Percentiles rank a stretch among this genome's conserved stretches.
These are phyloP conservation scores for Tanaodytes sp. DNA, from an alignment of 2,888 invertebrate genomes.

Conservation along the genomic window DNA sequence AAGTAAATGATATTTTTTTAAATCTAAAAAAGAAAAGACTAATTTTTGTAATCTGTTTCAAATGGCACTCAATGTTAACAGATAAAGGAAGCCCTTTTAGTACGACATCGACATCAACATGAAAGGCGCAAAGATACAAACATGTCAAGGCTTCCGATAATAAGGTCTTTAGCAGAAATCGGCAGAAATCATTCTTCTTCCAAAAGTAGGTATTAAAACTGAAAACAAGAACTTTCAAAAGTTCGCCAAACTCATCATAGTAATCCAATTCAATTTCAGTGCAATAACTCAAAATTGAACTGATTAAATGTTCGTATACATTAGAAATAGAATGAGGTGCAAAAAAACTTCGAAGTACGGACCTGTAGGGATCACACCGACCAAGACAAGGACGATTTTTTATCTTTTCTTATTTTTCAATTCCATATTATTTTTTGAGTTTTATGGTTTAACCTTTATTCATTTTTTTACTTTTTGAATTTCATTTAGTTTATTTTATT, in stretches of 20 bases:
- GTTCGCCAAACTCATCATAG: too few species aligned
- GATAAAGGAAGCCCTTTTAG: conserved; percentile 86
- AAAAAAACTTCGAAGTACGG: conserved; percentile 45
- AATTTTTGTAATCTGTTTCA: too few species aligned
- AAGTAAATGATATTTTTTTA: too few species aligned
- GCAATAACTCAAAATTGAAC: conserved; percentile 24
- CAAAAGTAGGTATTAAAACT: conserved; percentile 85
- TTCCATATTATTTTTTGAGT: conserved; percentile 19
- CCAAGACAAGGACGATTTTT: conserved; percentile 40
- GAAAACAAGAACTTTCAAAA: too few species aligned
- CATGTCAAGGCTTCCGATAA: conserved; percentile 88
- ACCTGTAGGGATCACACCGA: conserved; percentile 24
- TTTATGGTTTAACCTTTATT: too few species aligned
- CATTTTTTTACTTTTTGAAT: too few species aligned
- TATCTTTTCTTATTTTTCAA: conserved; percentile 15
- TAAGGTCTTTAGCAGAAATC: conserved; percentile 95
- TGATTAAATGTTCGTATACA: conserved; percentile 34
- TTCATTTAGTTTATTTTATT: too few species aligned
- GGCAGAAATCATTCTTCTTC: conserved; percentile 95
- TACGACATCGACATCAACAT: conserved; percentile 95
- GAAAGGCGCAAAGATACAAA: conserved; percentile 83
- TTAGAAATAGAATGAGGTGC: background rate
- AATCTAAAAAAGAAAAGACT: too few species aligned
- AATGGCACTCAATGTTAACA: too few species aligned
- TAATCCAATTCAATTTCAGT: background rate